Evolutionary conservation across 1,140 invertebrate species (phyloP), one percentile per base, ranked within the genome.

Genomic region (Tribolium castaneum): DNA sequence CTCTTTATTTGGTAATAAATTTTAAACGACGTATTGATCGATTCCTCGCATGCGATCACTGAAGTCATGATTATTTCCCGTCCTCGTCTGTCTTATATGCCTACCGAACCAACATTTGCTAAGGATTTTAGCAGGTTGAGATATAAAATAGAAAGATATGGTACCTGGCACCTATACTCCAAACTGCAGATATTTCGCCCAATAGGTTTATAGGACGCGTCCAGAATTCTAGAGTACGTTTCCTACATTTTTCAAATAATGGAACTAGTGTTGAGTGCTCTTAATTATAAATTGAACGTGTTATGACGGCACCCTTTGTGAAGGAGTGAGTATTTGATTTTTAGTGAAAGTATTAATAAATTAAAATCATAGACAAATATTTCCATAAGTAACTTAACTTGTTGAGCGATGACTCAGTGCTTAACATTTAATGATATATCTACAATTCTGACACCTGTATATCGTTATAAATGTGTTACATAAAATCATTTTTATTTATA

Each of bases 81-180:
- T 66, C 59, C 30, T 66, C 34, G 25, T 66, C 59, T 66, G 35
- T 5, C 13, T 62, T n/a, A 62, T 30, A 30, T 30, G 12, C 56
- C 19, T 25, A 6, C 7, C 25, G 56, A 62, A 62, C 16, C 9
- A 30, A 66, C 59, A 35, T 66, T 66, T 14, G 10, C 25, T 66
- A 66, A 66, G 30, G 59, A 66, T 66, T 66, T 66, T 66, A 35
- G 25, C 59, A 39, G 59, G 34, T n/a, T 62, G 56, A 39, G 59
- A 66, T 34, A 66, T 35, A 66, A 66, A 66, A 66, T 66, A 66
- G 59, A 35, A 66, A 30, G 59, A 66, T 35, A 66, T 66, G 25
- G 59, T 66, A 66, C 59, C 59, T 66, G 59, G 59, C 59, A 66
- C 59, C 25, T 66, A 35, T 66, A 6, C 45, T 35, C 30, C 59